Base-by-base conservation (phyloP, 1,140 invertebrate genomes). In the Chlorops oryzae region DNA sequence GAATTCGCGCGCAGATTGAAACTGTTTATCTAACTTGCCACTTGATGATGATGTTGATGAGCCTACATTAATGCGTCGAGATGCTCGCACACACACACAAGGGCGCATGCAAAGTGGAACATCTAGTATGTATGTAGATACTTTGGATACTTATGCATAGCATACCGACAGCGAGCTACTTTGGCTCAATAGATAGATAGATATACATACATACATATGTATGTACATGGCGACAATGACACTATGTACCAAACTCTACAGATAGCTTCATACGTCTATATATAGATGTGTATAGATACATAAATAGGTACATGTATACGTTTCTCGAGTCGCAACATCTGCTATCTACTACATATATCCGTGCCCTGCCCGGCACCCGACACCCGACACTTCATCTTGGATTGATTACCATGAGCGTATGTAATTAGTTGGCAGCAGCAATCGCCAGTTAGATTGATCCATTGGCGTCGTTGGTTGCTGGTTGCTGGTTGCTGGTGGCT, bases 11-110 rank as follows among this genome's bases (percentile, higher is more conserved):
- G 56, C 62, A 67, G 64, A 66, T 66, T 66, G 64, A 67, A 66
- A 66, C 64, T 66, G 61, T 66, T 66, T 66, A 62, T 61, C 66
- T 66, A 66, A 66, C 64, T 61, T 66, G 64, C 64, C 62, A 66
- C 64, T 66, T 66, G 64, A 28, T 35, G 34, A 32, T 13, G n/a
- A 32, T 9, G 27, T 32, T 13, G 6, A 32, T 32, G 27, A 6
- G n/a, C n/a, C 27, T 6, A 32, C 6, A 32, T 6, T 6, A 32
- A 32, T 32, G 6, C 42, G 34, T n/a, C 34, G 25, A 45, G 42
- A 25, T 28, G 23, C 9, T 25, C 23, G 28, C 28, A 25, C 13
- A 21, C 27, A 28, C 2, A 32, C 28, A 32, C n/a, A n/a, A n/a
- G n/a, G n/a, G n/a, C n/a, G n/a, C n/a, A n/a, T n/a, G n/a, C n/a